A percentile compares a stretch with the other conserved stretches of the same genome.
Evolutionary conservation across 2,888 invertebrate genomes (phyloP).

Genomic region (Lepetodrilus schrolli): DNA sequence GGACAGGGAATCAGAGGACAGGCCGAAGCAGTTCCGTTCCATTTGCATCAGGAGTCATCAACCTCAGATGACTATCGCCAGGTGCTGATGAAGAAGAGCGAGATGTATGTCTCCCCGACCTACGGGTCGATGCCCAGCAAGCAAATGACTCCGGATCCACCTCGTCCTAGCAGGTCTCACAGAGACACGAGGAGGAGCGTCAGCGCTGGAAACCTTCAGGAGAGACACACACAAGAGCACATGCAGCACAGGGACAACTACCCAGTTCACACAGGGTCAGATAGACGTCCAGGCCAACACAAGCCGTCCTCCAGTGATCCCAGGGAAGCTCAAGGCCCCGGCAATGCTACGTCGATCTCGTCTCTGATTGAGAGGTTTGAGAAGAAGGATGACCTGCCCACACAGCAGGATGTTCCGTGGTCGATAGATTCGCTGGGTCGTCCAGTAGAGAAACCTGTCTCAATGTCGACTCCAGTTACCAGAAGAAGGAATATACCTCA

Average conservation of each 20-base stretch:
- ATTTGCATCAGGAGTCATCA: slow-evolving; percentile 41
- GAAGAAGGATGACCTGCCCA: slow-evolving; percentile 36
- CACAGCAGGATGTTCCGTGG: slow-evolving; percentile 30
- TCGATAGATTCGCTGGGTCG: not conserved
- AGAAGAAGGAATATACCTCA: slow-evolving; percentile 41
- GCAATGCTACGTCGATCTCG: slow-evolving; percentile 41
- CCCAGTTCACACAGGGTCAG: not conserved
- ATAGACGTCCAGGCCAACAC: not conserved
- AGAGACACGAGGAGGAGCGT: not conserved
- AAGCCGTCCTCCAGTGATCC: too few species aligned
- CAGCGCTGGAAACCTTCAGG: slow-evolving; percentile 8
- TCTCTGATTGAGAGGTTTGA: slow-evolving; percentile 62
- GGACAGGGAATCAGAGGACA: slow-evolving; percentile 47
- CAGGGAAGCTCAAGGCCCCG: not conserved
- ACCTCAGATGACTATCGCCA: slow-evolving; percentile 40
- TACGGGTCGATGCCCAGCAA: not conserved
- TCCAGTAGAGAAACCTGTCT: slow-evolving; percentile 42
- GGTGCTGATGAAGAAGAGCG: slow-evolving; percentile 46
- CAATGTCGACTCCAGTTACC: slow-evolving; percentile 60
- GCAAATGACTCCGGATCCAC: not conserved
- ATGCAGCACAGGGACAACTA: not conserved
- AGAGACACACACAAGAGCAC: not conserved
- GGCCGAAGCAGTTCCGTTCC: slow-evolving; percentile 47
- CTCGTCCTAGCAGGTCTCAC: not conserved
- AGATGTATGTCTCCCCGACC: slow-evolving; percentile 36